Percentiles rank a stretch among this genome's conserved stretches.
phyloP scores from a whole-genome alignment of 2,888 invertebrate genomes.

The Lasioglossum pauxillum region DNA sequence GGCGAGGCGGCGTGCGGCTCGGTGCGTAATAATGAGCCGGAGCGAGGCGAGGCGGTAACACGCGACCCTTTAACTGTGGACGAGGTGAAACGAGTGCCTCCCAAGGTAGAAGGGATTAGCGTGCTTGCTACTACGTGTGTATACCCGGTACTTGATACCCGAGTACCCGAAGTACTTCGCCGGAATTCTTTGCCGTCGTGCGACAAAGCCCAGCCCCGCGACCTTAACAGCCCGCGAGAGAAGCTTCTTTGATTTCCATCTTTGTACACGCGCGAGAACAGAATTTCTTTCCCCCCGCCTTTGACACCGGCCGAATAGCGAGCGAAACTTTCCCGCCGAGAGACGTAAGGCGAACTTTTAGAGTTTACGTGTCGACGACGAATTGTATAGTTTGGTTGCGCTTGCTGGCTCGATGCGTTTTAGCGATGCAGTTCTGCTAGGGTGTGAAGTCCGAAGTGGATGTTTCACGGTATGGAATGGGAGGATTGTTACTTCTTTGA shows the following conservation, averaged over 20 bases:
- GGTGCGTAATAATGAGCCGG: constrained; percentile 69
- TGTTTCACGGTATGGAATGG: not conserved
- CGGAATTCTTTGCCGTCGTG: constrained; percentile 1
- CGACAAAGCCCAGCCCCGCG: not conserved
- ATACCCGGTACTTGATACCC: constrained; percentile 30
- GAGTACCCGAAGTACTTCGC: not conserved
- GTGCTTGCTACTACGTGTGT: constrained; percentile 19
- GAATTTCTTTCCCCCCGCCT: not conserved
- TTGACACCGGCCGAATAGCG: not conserved
- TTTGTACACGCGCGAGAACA: not conserved
- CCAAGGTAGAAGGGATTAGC: constrained; percentile 49
- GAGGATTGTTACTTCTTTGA: not conserved
- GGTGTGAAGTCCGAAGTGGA: not conserved
- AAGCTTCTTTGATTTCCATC: constrained; percentile 12
- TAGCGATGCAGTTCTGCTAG: not conserved
- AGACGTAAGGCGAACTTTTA: constrained; percentile 4
- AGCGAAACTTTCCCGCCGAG: not conserved
- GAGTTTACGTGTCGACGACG: not conserved
- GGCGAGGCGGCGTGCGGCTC: not conserved
- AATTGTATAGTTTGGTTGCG: not conserved
- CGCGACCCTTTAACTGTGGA: constrained; percentile 58
- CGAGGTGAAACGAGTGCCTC: constrained; percentile 45
- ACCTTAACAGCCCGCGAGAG: not conserved
- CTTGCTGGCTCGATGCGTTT: not conserved
- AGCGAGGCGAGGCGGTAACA: constrained; percentile 59